Base-by-base conservation (phyloP, 2,888 invertebrate species). In the Tenthredo mesomela region DNA sequence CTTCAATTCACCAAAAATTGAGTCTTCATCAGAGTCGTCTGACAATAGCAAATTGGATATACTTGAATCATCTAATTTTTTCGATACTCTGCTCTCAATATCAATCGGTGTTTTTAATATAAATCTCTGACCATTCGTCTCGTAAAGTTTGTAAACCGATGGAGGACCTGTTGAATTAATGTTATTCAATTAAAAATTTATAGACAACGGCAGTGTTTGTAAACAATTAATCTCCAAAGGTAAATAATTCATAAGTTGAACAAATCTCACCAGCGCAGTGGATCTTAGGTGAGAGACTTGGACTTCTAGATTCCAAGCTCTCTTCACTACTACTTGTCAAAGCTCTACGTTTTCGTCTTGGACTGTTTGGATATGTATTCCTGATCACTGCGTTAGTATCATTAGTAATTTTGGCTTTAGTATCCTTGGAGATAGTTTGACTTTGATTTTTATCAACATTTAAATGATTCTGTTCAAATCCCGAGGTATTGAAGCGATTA, bases 71-170 rank as follows among this genome's bases (percentile, higher is more conserved):
- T 82, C 82, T 50, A 85, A 85, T 85, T 86, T 87, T 84, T 85
- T 75, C 0, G 71, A 6, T 84, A 78, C 85, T 29, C 37, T 18
- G 67, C 73, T 37, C 15, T 84, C 77, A 47, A 80, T 82, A 84
- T 50, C 86, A 86, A 89, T 87, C 10, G 88, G 85, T 77, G 85
- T 84, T 86, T 87, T 87, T 25, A 89, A 15, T 10, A 89, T 75
- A 18, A 87, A 73, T 61, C 82, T 80, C 12, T 87, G 77, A 15
- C 86, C 87, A 7, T 87, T 50, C 5, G 43, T 37, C 18, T 88
- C 58, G 50, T 37, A 84, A 15, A 88, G 84, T 67, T 87, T 87
- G 75, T 86, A 89, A 6, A 75, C 65, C 2, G 86, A 86, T 6
- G 88, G 88, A 1, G 87, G 82, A 78, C 87, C 89, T 89, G 85